A percentile compares a stretch with the other conserved stretches of the same genome.
Evolutionary conservation across 1,140 invertebrate species (phyloP).

Genomic region (Dendroctonus ponderosae): DNA sequence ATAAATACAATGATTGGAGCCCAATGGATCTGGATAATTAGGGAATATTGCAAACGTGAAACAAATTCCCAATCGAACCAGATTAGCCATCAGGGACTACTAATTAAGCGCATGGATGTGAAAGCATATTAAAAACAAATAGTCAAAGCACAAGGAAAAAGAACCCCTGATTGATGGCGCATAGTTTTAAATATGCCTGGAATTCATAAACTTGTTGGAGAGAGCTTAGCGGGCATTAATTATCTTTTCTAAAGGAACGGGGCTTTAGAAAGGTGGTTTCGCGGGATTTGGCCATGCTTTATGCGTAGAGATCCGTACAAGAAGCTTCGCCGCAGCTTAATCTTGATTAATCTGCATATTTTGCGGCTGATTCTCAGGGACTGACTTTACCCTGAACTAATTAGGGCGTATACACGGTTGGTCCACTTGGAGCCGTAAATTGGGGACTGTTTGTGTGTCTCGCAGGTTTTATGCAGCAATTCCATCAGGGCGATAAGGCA

Average conservation of each 20-base stretch:
- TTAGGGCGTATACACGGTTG: background rate
- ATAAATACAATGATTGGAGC: no score
- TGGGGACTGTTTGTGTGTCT: background rate
- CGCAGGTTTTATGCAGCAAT: background rate
- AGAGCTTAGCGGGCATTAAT: constrained; percentile 22
- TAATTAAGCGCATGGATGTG: no score
- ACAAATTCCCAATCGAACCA: no score
- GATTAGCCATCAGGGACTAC: no score
- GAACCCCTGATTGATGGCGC: no score
- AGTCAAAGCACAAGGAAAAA: no score
- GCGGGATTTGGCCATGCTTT: constrained; percentile 12
- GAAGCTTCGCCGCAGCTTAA: constrained; percentile 22
- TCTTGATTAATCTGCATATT: constrained; percentile 26
- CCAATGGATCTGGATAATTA: no score
- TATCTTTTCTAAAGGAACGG: constrained; percentile 22
- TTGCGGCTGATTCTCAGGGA: constrained; percentile 7
- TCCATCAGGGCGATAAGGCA: no score
- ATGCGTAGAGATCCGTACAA: constrained; percentile 23
- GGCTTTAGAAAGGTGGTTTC: constrained; percentile 24
- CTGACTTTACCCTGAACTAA: constrained; percentile 9
- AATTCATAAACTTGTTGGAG: constrained; percentile 14
- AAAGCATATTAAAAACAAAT: no score
- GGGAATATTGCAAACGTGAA: no score
- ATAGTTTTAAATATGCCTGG: background rate
- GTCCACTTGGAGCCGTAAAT: background rate